These are phyloP conservation scores for Hylaea fasciaria DNA, from an alignment of 2,888 invertebrate genomes.

Conservation along the genomic window DNA sequence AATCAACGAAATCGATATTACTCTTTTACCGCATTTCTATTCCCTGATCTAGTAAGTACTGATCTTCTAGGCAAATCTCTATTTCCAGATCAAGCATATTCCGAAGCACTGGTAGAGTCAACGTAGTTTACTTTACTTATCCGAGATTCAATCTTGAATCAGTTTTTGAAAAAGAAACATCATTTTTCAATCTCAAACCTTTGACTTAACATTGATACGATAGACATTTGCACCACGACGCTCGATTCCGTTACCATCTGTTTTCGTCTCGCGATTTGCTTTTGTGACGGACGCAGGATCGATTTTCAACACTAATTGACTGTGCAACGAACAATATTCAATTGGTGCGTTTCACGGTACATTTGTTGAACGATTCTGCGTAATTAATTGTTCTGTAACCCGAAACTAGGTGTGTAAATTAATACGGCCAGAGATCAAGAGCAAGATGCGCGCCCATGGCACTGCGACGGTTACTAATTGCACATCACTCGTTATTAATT, in stretches of 20 bases:
- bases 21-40: constrained; percentile 16
- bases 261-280: constrained; percentile 30
- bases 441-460: constrained; percentile 24
- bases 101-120: no score
- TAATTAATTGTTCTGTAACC: constrained; percentile 44
- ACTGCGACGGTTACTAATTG: constrained; percentile 25
- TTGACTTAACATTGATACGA: no score
- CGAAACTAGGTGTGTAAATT: constrained; percentile 41
- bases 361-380: constrained; percentile 36
- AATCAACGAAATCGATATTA: background rate
- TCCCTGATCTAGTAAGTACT: constrained; percentile 18
- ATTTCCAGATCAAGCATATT: no score
- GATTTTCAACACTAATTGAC: constrained; percentile 44
- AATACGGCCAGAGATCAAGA: constrained; percentile 39
- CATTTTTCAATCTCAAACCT: no score
- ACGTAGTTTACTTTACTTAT: no score
- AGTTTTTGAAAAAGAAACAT: no score
- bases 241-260: constrained; percentile 32
- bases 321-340: constrained; percentile 40
- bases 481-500: constrained; percentile 26
- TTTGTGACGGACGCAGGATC: constrained; percentile 33
- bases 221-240: background rate
- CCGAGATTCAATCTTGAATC: no score
- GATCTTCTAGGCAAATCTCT: no score
- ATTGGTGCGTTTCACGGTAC: constrained; percentile 42